Evolutionary conservation across 1,140 invertebrate species (phyloP), one percentile per base, ranked within the genome.

Genomic region (Lordiphosa clarofinis): DNA sequence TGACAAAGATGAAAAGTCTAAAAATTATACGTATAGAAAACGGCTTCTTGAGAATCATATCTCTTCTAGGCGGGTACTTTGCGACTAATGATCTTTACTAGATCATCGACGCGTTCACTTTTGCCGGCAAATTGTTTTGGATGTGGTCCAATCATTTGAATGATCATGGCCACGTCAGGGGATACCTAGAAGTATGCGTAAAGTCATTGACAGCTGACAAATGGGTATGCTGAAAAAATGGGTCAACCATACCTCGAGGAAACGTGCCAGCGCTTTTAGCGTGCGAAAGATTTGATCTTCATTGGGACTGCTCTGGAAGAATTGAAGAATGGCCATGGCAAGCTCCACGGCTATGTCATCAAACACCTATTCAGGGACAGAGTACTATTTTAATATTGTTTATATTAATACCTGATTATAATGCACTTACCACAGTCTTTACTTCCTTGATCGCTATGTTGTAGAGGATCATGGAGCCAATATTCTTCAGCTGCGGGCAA

Each of bases 401-500:
- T 3, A 8, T 5, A 11, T 7, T 8, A 21, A 1, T 8, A 0
- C 10, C 0, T 1, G 9, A 5, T 10, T 36, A 31, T 4, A 19
- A 9, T 24, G 7, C 91, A 94, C 95, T 92, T 93, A 96, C 96
- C 94, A 97, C 96, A 90, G 95, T 96, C 94, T 97, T 97, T 92
- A 96, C 96, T 94, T 98, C 96, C 94, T 97, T 98, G 91, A 95
- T 94, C 70, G 95, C 95, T 54, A 98, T 91, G 89, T 98, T 98
- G 90, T 97, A 94, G 56, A 98, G 93, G 47, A 98, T 94, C 56
- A 96, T 95, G 4, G 94, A 92, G 42, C 96, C 97, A 61, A 93
- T 90, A 40, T 95, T 94, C 88, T 96, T 94, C 56, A 97, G 90
- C 44, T 91, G 91, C 8, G 91, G 87, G 12, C 92, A 92, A 54